Percentiles rank a stretch among this genome's conserved stretches.
Evolutionary conservation across 2,888 invertebrate genomes (phyloP).

Genomic region (Tinea semifulvella): DNA sequence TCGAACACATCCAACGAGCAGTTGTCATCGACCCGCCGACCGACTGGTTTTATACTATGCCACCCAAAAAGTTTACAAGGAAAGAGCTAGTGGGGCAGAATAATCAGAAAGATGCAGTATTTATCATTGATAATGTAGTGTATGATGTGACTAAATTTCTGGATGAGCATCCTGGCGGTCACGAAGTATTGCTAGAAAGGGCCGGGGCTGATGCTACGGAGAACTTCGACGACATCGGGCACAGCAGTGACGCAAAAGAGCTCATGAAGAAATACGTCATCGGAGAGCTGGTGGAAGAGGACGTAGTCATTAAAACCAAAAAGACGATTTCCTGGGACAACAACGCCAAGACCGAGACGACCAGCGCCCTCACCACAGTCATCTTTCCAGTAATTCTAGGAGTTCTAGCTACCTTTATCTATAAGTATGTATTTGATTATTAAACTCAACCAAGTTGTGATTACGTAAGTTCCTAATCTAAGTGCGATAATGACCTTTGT

Average conservation of each 20-base stretch:
- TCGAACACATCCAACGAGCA: too few relatives aligned
- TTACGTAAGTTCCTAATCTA: slow-evolving; percentile 1
- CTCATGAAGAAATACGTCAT: slow-evolving; percentile 88
- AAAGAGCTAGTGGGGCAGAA: slow-evolving; percentile 33
- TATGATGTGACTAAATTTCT: slow-evolving; percentile 47
- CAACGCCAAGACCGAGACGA: neutral
- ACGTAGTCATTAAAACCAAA: slow-evolving; percentile 47
- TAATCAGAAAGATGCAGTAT: slow-evolving; percentile 29
- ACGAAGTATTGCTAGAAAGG: slow-evolving; percentile 89
- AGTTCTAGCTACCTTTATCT: slow-evolving; percentile 68
- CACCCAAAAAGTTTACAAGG: slow-evolving; percentile 36
- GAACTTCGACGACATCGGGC: slow-evolving; percentile 98
- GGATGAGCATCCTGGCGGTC: slow-evolving; percentile 92
- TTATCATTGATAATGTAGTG: slow-evolving; percentile 49
- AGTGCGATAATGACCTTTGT: slow-evolving; percentile 5
- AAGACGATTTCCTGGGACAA: slow-evolving; percentile 30
- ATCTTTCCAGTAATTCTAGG: slow-evolving; percentile 71
- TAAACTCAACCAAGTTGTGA: neutral
- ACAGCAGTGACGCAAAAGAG: slow-evolving; percentile 94
- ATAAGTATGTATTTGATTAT: slow-evolving; percentile 64
- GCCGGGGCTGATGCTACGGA: slow-evolving; percentile 91
- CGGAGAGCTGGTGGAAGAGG: slow-evolving; percentile 79
- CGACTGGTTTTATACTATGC: too few relatives aligned
- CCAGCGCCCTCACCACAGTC: slow-evolving; percentile 60
- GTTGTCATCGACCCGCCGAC: too few relatives aligned